phyloP scores from a whole-genome alignment of 2,113 vertebrate species.

The Centropristis striata region DNA sequence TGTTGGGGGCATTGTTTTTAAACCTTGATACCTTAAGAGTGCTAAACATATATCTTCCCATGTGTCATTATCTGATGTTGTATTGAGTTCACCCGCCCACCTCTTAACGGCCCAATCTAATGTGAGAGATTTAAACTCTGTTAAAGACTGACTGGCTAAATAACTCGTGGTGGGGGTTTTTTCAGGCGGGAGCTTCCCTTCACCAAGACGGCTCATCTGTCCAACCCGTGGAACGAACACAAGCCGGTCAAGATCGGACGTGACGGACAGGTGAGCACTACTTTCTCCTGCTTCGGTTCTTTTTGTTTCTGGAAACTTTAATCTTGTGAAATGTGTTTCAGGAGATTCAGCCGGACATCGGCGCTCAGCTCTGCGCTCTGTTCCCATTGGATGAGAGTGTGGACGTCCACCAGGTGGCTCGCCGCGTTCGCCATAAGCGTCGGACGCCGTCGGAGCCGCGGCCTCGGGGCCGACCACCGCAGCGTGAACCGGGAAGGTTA shows the following conservation, averaged over 20 bases:
- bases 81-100: too few relatives aligned
- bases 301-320: too few relatives aligned
- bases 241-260: conserved; percentile 99
- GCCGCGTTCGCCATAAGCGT: conserved; percentile 94
- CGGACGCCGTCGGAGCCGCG: conserved; percentile 93
- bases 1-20: too few relatives aligned
- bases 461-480: conserved; percentile 90
- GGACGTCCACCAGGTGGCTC: conserved; percentile 98
- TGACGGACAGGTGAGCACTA: conserved; percentile 92
- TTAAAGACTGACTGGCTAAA: too few relatives aligned
- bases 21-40: too few relatives aligned
- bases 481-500: conserved; percentile 99
- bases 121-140: too few relatives aligned
- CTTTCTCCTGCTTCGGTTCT: neutral
- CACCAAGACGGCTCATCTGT: conserved; percentile 96
- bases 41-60: too few relatives aligned
- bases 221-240: conserved; percentile 98
- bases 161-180: too few relatives aligned
- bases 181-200: conserved; percentile 96
- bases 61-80: too few relatives aligned
- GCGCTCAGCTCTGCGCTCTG: conserved; percentile 95
- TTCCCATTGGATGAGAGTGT: conserved; percentile 98
- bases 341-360: conserved; percentile 97
- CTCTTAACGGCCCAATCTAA: too few relatives aligned
- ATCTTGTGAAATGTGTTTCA: conserved; percentile 64